Conservation (phyloP, 2,797 vertebrate genomes). For the Karalla daura region DNA sequence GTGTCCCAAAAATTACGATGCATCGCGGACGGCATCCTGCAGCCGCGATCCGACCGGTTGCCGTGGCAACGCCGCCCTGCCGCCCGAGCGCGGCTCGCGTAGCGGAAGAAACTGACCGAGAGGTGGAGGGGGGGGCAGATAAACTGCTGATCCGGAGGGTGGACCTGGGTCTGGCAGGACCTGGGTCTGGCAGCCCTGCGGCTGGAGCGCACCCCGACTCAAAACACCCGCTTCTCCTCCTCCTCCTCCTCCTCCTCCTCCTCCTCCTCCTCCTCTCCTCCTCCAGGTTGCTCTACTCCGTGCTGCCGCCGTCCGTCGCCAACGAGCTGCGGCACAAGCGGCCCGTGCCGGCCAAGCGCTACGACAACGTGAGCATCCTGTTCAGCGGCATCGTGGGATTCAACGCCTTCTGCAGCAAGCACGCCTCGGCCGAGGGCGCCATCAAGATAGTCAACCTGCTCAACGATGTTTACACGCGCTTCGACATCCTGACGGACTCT, state of each 20-base stretch:
- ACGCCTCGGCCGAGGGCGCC: constrained; percentile 97
- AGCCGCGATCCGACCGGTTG: constrained; percentile 78
- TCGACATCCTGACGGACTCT: constrained; percentile 97
- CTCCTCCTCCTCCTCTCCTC: constrained; percentile 9
- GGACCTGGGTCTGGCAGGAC: constrained; percentile 43
- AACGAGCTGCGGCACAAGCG: constrained; percentile 98
- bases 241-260: constrained; percentile 17
- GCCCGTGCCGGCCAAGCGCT: constrained; percentile 95
- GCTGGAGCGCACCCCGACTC: constrained; percentile 1
- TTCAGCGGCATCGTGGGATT: constrained; percentile 99
- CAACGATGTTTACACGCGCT: constrained; percentile 97
- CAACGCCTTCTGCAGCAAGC: constrained; percentile 97
- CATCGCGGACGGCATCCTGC: constrained; percentile 71
- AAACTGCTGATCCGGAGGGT: constrained; percentile 51
- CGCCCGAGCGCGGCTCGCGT: constrained; percentile 62
- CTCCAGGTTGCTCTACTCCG: constrained; percentile 93
- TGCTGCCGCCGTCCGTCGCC: constrained; percentile 96
- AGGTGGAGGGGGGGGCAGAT: constrained; percentile 71
- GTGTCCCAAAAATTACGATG: constrained; percentile 54
- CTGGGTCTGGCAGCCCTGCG: no score
- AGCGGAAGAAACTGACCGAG: constrained; percentile 73
- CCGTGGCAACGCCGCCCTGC: constrained; percentile 73
- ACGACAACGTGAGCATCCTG: constrained; percentile 97
- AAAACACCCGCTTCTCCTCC: constrained; percentile 16
- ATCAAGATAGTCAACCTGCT: constrained; percentile 99